Evolutionary conservation across 2,113 vertebrate genomes (phyloP), one percentile per base, ranked within the genome.

Genomic region (Halichoeres trimaculatus): DNA sequence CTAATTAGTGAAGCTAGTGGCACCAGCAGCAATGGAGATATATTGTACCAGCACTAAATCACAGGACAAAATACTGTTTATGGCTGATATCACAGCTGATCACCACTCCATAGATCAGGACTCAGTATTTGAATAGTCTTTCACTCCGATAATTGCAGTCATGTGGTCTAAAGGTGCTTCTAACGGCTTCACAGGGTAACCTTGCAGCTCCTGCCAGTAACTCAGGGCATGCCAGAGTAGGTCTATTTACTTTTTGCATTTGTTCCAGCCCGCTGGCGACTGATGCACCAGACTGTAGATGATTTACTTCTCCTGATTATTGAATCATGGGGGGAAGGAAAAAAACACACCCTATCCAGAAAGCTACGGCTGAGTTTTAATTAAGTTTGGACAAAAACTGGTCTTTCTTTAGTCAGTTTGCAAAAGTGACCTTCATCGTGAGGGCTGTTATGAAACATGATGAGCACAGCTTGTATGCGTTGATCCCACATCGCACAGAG

Each of bases 261-360:
- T 89, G 86, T 88, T 92, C 86, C 84, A 85, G 77, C 84, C 85
- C 80, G 83, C 80, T 87, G 84, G 54, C 78, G 48, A 76, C 80
- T 77, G 87, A 87, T 84, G 83, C 82, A 89, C 81, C 86, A 84
- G 82, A 90, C 80, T 86, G 76, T 51, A 81, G 78, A 90, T 90
- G 84, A 92, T 91, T 92, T 91, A 91, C 80, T 83, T 91, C 63
- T 76, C 87, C 84, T 89, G 89, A 86, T 92, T 89, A 89, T 91
- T 91, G 77, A 92, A 90, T 90, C 74, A 83, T 63, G 26, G 70
- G 52, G 73, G 47, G 43, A 63, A 56, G 19, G 3, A 54, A 43
- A 63, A 53, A 55, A 69, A 50, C 56, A 50, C 56, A 67, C 34
- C 47, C 53, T 53, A 65, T 58, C 41, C 53, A 75, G n/a, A 89